Base-by-base conservation (phyloP, 1,140 invertebrate genomes). In the Nilaparvata lugens region DNA sequence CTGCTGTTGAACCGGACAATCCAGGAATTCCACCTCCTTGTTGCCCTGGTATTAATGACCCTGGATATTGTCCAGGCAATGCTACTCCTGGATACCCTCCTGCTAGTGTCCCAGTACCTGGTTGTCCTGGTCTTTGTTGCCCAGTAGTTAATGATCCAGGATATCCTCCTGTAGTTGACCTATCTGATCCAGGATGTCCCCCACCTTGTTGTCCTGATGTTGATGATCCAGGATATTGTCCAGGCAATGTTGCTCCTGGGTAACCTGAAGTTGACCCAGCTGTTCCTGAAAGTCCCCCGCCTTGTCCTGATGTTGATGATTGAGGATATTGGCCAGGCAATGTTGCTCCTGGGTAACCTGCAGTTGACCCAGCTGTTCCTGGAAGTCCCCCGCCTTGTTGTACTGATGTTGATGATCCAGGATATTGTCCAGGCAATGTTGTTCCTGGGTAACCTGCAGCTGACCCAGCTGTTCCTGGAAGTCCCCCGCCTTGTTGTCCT, bases 401-500 rank as follows among this genome's bases (percentile, higher is more conserved):
- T n/a, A n/a, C n/a, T n/a, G n/a, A n/a, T n/a, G n/a, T n/a, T n/a
- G n/a, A n/a, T n/a, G n/a, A 9, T 31, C 56, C 52, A n/a, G n/a
- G n/a, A n/a, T n/a, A n/a, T n/a, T 31, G 23, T 13, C 4, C 45
- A 55, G 38, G 24, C 4, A 45, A 4, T 62, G 24, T 60, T 6
- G 13, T 23, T 14, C 63, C 66, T 63, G 68, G 67, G 24, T 52
- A 52, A 4, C 62, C 62, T 42, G 38, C 9, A 40, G n/a, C n/a
- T 40, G 9, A n/a, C n/a, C 38, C 38, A 40, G n/a, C 38, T 9
- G 38, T 40, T 40, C 38, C 38, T 40, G 38, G 38, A 40, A 9
- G n/a, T 40, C 38, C 38, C 9, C 38, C 38, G n/a, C 38, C 38
- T 9, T 9, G 38, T 19, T 19, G 14, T 13, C 13, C 42, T n/a